Evolutionary conservation across 92 coral and sea anemone genomes (phyloP), one percentile per base, ranked within the genome.

Genomic region (Palythoa grandiflora): DNA sequence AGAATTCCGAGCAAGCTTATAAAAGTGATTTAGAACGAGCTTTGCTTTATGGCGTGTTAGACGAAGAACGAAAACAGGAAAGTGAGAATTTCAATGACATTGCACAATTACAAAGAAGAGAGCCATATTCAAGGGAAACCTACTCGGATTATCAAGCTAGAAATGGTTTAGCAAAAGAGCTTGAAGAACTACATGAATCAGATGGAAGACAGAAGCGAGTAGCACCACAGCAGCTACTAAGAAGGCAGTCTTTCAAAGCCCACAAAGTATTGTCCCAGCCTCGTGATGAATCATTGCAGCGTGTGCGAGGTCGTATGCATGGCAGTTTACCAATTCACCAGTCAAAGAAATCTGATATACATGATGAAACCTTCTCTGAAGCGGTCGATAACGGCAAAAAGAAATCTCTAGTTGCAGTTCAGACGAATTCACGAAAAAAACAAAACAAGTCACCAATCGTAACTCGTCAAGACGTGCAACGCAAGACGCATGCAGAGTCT

Each of bases 131-230:
- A 37, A 16, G 73, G 15, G 72, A 21, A 7, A 5, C 7, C 17
- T 16, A 0, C 3, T 63, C 19, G 19, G 37, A 40, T 12, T 40
- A 48, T 7, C 38, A 80, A 19, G 9, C 40, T 8, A 57, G 15
- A 79, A 80, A 80, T 19, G 75, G 19, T 40, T 40, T 81, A 13
- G 52, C 40, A 9, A 50, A 68, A n/a, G 86, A 81, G 40, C 86
- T 81, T 19, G 76, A 47, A 0, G 86, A 66, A 35, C 59, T 81
- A n/a, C 60, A 40, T 14, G 20, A 9, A 28, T 12, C 73, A 81
- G 75, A 81, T 47, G 59, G 15, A 21, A 74, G 86, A 44, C 76
- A 81, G n/a, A 81, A 81, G 47, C 86, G 86, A 20, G 55, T 81
- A 17, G 76, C 19, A 50, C 40, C 61, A 68, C 17, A 81, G 61